phyloP scores from a whole-genome alignment of 2,888 invertebrate genomes.

The Hypomecis atomaria region DNA sequence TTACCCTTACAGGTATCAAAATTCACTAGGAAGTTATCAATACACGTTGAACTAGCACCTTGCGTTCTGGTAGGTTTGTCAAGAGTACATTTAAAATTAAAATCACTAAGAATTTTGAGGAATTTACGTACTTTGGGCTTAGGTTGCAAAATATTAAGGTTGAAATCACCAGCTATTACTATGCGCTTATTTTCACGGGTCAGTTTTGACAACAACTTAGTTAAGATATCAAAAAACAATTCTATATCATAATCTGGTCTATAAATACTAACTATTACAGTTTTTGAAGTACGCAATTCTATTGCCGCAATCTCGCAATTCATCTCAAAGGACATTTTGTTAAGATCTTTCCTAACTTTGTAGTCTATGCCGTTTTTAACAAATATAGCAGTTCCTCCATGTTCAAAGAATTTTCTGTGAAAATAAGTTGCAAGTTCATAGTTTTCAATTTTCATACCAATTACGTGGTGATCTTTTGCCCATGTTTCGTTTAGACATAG shows the following conservation, averaged over 20 bases:
- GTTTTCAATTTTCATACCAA: conserved; percentile 3
- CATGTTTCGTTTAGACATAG: conserved; percentile 7
- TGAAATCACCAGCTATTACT: background rate
- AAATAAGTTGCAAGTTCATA: conserved; percentile 7
- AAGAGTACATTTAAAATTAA: no score
- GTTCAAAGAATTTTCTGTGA: conserved; percentile 10
- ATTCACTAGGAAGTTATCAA: no score
- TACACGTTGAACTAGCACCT: no score
- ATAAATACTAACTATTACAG: conserved; percentile 1
- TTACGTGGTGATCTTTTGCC: conserved; percentile 8
- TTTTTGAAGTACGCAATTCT: conserved; percentile 2
- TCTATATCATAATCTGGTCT: conserved; percentile 5
- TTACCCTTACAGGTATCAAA: no score
- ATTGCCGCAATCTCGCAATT: conserved; percentile 7
- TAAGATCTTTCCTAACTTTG: background rate
- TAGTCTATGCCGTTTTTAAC: background rate
- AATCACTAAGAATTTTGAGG: no score
- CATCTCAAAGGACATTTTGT: conserved; percentile 7
- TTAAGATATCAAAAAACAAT: conserved; percentile 6
- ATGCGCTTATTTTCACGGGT: background rate
- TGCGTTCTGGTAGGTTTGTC: no score
- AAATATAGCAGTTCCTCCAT: conserved; percentile 11
- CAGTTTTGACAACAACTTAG: background rate
- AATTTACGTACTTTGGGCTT: no score
- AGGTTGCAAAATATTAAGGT: background rate